These are phyloP conservation scores for Thermophis baileyi DNA, from an alignment of 2,113 vertebrate genomes.

Conservation along the genomic window DNA sequence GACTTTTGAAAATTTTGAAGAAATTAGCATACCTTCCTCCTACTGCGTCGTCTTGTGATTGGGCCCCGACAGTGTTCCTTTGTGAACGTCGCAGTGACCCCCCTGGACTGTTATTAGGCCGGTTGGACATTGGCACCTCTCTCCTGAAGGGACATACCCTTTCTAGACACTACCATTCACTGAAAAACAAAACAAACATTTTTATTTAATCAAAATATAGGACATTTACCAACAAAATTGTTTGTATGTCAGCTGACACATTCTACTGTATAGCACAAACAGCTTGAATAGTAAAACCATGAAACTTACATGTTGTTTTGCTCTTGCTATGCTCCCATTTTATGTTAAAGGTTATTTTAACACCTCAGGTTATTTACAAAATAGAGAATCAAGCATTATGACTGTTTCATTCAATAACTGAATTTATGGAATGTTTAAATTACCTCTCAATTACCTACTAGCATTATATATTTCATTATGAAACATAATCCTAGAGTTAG, in stretches of 20 bases:
- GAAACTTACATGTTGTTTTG: neutral
- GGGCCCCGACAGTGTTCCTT: constrained; percentile 99
- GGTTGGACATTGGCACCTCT: constrained; percentile 99
- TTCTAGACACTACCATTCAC: constrained; percentile 99
- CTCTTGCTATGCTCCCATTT: neutral
- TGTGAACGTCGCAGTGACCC: constrained; percentile 99
- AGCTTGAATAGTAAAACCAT: neutral
- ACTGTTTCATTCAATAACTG: neutral
- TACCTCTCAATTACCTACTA: neutral
- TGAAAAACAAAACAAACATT: constrained; percentile 64
- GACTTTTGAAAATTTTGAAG: neutral
- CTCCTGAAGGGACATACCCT: constrained; percentile 99
- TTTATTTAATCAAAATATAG: neutral
- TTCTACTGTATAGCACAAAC: neutral
- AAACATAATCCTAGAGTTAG: neutral
- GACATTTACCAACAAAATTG: neutral
- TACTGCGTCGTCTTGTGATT: constrained; percentile 95
- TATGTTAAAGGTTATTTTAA: neutral
- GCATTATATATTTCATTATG: neutral
- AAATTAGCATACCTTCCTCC: constrained; percentile 86
- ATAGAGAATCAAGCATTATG: neutral
- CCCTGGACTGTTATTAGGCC: constrained; percentile 99
- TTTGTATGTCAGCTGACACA: neutral
- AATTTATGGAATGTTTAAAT: neutral
- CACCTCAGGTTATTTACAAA: neutral